Base-by-base conservation (phyloP, 37 sponge, comb jelly and placozoan genomes). In the Crambe crambe region DNA sequence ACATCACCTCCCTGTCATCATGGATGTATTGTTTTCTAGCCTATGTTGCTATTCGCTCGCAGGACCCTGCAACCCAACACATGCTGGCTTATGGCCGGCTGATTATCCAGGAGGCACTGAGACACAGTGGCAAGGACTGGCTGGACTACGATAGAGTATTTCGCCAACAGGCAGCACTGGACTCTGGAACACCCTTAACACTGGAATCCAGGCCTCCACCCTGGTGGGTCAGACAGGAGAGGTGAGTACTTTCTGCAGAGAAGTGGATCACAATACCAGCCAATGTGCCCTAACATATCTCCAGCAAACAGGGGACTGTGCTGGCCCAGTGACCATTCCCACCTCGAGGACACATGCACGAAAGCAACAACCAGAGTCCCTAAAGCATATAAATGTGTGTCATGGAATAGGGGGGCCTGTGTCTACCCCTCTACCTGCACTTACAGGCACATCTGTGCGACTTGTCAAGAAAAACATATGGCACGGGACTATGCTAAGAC, bases 381-480 rank as follows among this genome's bases (percentile, higher is more conserved):
- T 37, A 6, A 8, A 36, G 22, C 18, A 37, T 10, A 44, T 72
- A n/a, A n/a, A 3, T 72, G 73, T 72, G n/a, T 44, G 8, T 72
- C 54, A 18, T 72, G 73, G 73, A 72, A 72, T 23, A 44, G n/a
- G n/a, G 54, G 73, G 9, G n/a, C 27, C 17, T 72, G 73, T 37
- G 4, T 3, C 23, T 72, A 27, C 29, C 73, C 73, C 25, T 12
- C 8, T 27, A 25, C 73, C 15, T 72, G 73, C 73, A 43, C 73
- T n/a, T 72, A 44, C 6, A 42, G 54, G 26, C 73, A 72, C n/a
- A 26, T 72, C 6, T 72, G 73, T 72, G 73, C 73, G 18, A 72
- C 73, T 4, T 72, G 54, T 54, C 73, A 15, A 3, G 54, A 27
- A 15, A 9, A 15, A 9, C 54, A 51, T 15, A 51, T 51, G 54